phyloP scores from a whole-genome alignment of 2,113 vertebrate genomes.

The Halichoeres trimaculatus region DNA sequence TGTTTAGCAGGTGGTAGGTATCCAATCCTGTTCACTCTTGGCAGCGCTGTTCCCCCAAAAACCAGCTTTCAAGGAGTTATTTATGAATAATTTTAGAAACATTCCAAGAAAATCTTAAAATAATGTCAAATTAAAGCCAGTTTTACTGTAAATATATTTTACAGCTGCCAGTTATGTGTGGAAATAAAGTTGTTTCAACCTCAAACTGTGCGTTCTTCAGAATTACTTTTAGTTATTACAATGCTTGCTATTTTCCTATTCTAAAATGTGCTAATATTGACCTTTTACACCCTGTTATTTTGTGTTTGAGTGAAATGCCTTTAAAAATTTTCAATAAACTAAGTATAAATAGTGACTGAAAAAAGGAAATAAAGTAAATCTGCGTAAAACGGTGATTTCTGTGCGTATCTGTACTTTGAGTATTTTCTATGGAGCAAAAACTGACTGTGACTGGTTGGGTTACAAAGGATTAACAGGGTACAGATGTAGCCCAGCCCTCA shows the following conservation, averaged over 20 bases:
- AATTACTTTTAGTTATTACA: no score
- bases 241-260: no score
- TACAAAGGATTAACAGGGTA: background rate
- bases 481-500: background rate
- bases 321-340: no score
- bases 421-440: no score
- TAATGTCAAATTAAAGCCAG: constrained; percentile 25
- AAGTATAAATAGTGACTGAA: no score
- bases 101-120: constrained; percentile 60
- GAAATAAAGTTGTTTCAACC: constrained; percentile 61
- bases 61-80: constrained; percentile 9
- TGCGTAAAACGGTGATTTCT: no score
- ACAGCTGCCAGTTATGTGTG: constrained; percentile 32
- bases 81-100: constrained; percentile 56
- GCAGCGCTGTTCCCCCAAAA: constrained; percentile 1
- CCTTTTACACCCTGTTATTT: no score
- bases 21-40: background rate
- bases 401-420: no score
- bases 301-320: no score
- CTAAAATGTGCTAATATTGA: no score
- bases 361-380: no score
- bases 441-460: background rate
- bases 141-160: constrained; percentile 36
- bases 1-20: no score
- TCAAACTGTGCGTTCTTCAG: background rate